These are phyloP conservation scores for Sphaeramia orbicularis DNA, from an alignment of 2,797 vertebrate species.

Conservation along the genomic window DNA sequence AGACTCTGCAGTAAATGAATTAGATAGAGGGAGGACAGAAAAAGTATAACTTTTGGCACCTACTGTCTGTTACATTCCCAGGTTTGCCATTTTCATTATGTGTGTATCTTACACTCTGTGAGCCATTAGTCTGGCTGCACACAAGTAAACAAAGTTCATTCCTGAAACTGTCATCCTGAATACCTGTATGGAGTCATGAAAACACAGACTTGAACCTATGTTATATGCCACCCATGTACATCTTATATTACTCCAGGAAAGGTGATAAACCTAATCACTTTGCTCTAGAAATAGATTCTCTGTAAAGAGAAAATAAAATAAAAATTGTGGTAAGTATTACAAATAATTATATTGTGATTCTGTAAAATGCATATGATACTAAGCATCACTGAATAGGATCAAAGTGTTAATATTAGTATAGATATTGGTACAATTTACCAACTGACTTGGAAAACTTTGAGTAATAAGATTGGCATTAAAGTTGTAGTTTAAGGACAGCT, in stretches of 20 bases:
- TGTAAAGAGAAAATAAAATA: too few species aligned
- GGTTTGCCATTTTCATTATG: conserved; percentile 61
- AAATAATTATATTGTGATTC: too few species aligned
- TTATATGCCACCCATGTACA: not conserved
- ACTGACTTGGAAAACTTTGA: too few species aligned
- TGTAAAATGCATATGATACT: too few species aligned
- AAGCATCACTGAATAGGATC: too few species aligned
- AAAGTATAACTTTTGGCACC: conserved; percentile 67
- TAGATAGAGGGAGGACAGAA: conserved; percentile 73
- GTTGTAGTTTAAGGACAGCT: conserved; percentile 14
- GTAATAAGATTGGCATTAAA: too few species aligned
- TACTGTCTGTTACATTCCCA: conserved; percentile 62
- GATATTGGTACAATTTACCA: too few species aligned
- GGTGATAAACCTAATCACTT: too few species aligned
- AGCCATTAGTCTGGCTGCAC: conserved; percentile 36
- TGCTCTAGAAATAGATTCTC: too few species aligned
- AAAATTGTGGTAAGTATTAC: too few species aligned
- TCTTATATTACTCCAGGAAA: not conserved
- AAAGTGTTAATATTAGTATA: too few species aligned
- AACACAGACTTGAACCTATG: not conserved
- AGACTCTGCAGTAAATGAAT: conserved; percentile 78
- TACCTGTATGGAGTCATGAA: not conserved
- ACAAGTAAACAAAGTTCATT: conserved; percentile 18
- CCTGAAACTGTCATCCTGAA: conserved; percentile 14
- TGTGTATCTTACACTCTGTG: conserved; percentile 33